Evolutionary conservation across 1,140 invertebrate genomes (phyloP).

Genomic region (Heliconius hermathena): DNA sequence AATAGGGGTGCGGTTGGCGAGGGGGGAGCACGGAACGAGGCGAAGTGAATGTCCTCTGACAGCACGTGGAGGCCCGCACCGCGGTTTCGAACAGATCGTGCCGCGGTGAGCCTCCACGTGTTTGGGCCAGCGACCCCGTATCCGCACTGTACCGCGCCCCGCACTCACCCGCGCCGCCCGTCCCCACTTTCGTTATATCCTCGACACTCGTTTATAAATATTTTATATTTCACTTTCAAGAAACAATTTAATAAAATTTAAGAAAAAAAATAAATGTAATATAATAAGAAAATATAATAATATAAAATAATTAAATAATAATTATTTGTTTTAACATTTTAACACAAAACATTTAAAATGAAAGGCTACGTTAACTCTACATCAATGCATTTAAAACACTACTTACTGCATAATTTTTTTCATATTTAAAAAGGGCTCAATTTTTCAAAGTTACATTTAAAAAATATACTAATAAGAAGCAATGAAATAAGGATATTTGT

Average conservation of each 20-base stretch:
- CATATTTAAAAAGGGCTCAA: background rate
- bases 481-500: background rate
- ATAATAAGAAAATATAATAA: background rate
- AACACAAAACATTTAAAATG: background rate
- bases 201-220: constrained; percentile 26
- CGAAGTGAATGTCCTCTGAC: constrained; percentile 75
- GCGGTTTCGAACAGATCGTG: constrained; percentile 66
- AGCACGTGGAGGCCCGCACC: constrained; percentile 77
- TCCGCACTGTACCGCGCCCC: constrained; percentile 56
- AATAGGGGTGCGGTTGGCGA: constrained; percentile 48
- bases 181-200: constrained; percentile 57
- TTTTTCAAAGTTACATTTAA: background rate
- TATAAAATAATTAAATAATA: background rate
- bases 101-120: constrained; percentile 80
- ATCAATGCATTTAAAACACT: background rate
- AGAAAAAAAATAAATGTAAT: background rate
- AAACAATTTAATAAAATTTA: background rate
- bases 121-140: constrained; percentile 70
- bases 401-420: background rate
- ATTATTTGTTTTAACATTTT: background rate
- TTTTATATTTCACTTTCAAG: constrained; percentile 31
- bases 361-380: background rate
- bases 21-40: constrained; percentile 58
- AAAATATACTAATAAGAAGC: background rate
- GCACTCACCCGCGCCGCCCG: constrained; percentile 51